Percentiles rank a stretch among this genome's conserved stretches.
These are phyloP conservation scores for Drosophila seguyi DNA, from an alignment of 1,140 invertebrate species.

Conservation along the genomic window DNA sequence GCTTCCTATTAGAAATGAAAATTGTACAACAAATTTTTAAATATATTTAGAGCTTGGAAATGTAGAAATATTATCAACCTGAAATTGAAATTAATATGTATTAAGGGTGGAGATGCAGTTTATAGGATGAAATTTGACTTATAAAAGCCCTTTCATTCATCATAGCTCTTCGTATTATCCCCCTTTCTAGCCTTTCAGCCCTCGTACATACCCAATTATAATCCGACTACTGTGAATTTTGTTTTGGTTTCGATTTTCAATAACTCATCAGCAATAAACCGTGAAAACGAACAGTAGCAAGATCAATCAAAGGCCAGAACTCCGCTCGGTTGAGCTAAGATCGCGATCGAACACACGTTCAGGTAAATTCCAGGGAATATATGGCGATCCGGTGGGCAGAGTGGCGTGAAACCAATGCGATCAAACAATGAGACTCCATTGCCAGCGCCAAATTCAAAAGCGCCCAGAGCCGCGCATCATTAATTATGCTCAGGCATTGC, in stretches of 20 bases:
- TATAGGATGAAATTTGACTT: neutral
- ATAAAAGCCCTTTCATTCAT: conserved; percentile 4
- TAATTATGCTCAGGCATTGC: conserved; percentile 81
- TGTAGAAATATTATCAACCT: too few species aligned
- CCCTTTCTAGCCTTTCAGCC: conserved; percentile 7
- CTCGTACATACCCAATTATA: conserved; percentile 39
- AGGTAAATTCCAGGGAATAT: conserved; percentile 13
- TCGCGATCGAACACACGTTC: conserved; percentile 37
- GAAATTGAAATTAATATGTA: too few species aligned
- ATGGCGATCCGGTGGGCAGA: conserved; percentile 42
- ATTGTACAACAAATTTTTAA: neutral
- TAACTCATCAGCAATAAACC: conserved; percentile 70
- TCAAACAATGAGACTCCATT: conserved; percentile 67
- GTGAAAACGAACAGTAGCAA: conserved; percentile 79
- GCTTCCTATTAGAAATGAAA: neutral
- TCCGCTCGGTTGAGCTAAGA: conserved; percentile 44
- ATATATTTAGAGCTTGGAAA: neutral
- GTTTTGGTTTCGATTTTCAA: conserved; percentile 51
- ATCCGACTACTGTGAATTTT: conserved; percentile 47
- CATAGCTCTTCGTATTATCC: neutral
- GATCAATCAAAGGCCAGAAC: conserved; percentile 70
- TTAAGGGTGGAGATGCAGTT: neutral
- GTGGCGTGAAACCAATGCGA: conserved; percentile 77
- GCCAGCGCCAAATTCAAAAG: conserved; percentile 76
- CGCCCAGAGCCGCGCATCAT: conserved; percentile 77